Percentiles rank a stretch among this genome's conserved stretches.
phyloP scores from a whole-genome alignment of 2,113 vertebrate genomes.

The human (Homo sapiens) region DNA sequence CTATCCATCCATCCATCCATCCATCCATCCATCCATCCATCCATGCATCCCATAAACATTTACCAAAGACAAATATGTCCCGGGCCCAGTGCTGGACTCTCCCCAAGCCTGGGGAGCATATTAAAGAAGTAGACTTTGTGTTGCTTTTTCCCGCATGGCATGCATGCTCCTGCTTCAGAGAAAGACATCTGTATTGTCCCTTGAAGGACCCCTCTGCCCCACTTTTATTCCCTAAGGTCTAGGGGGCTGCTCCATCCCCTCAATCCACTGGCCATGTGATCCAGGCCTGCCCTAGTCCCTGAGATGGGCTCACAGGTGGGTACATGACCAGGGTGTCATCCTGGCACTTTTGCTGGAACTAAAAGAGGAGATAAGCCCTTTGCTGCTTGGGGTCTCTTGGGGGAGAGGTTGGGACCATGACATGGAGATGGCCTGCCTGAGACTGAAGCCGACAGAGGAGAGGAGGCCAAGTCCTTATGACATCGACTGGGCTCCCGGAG shows the following conservation, averaged over 20 bases:
- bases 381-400: neutral
- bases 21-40: too few species aligned
- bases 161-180: neutral
- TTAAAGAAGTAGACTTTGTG: neutral
- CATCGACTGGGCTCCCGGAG: neutral
- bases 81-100: accelerated
- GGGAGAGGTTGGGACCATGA: accelerated
- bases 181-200: accelerated
- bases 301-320: neutral
- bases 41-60: neutral
- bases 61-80: neutral
- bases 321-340: neutral
- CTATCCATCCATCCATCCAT: too few species aligned
- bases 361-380: neutral
- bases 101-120: neutral
- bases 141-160: neutral
- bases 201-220: neutral
- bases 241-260: neutral
- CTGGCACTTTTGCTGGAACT: neutral
- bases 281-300: neutral
- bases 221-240: neutral
- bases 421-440: neutral
- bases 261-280: neutral
- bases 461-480: neutral
- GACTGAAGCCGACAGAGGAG: neutral